Percentiles rank a stretch among this genome's conserved stretches.
Conservation (phyloP, 2,888 invertebrate genomes). For the Agrilus biguttatus region DNA sequence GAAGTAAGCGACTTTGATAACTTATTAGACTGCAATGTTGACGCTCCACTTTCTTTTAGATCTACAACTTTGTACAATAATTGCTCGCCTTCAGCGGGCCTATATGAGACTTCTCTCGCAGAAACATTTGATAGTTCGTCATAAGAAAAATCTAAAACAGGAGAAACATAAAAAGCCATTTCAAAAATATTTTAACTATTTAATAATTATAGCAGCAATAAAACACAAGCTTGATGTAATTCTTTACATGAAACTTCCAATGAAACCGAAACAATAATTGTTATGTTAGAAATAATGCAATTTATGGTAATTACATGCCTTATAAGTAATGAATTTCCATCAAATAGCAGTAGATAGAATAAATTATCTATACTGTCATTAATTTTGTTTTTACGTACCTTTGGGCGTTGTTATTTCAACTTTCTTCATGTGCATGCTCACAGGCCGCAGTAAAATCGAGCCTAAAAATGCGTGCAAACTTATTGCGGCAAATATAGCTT, state of each 20-base stretch:
- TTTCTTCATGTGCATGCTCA: conserved; percentile 52
- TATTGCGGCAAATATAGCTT: conserved; percentile 49
- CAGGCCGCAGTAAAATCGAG: conserved; percentile 58
- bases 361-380: not conserved
- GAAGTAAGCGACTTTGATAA: conserved; percentile 1
- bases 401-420: conserved; percentile 16
- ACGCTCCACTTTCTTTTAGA: conserved; percentile 15
- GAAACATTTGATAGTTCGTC: not conserved
- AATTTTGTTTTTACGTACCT: conserved; percentile 5
- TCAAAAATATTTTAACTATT: conserved; percentile 4
- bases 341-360: too few species aligned
- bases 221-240: too few species aligned
- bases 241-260: too few species aligned
- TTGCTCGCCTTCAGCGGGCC: conserved; percentile 3
- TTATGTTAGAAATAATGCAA: too few species aligned
- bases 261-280: too few species aligned
- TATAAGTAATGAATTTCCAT: too few species aligned
- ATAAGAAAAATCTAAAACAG: not conserved
- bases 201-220: too few species aligned
- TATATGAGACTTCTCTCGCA: not conserved
- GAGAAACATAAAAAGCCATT: not conserved
- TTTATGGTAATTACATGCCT: too few species aligned
- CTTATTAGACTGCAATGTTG: conserved; percentile 7
- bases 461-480: conserved; percentile 53
- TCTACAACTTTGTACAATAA: conserved; percentile 1